Conservation (phyloP, 2,113 vertebrate genomes). For the Alligator mississippiensis region DNA sequence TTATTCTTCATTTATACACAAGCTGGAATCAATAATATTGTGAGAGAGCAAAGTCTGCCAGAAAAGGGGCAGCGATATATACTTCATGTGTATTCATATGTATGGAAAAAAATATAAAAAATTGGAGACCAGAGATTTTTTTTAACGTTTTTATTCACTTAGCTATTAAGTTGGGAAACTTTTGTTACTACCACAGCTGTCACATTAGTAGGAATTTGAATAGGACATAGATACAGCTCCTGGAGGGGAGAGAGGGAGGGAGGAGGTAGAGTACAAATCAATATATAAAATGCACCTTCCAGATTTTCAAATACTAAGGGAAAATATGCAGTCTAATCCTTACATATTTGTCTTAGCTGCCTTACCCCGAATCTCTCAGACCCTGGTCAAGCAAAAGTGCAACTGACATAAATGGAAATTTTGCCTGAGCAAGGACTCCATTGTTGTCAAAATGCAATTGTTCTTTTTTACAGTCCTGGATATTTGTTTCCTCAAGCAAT, state of each 20-base stretch:
- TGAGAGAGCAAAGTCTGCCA: not conserved
- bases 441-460: not conserved
- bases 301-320: not conserved
- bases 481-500: not conserved
- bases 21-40: not conserved
- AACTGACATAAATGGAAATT: not conserved
- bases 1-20: not conserved
- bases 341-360: not conserved
- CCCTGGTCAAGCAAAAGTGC: not conserved
- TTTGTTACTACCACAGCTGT: not conserved
- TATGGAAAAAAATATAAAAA: not conserved
- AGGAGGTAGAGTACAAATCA: not conserved
- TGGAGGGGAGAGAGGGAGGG: not conserved
- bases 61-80: conserved; percentile 19
- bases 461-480: not conserved
- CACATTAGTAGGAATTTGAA: not conserved
- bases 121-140: conserved; percentile 4
- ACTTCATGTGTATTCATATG: not conserved
- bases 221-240: not conserved
- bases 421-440: not conserved
- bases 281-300: not conserved
- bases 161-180: not conserved
- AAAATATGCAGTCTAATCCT: not conserved
- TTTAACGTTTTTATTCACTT: conserved; percentile 22
- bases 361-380: not conserved